Percentiles rank a stretch among this genome's conserved stretches.
phyloP scores from a whole-genome alignment of 2,797 vertebrate species.

The Acanthornis magna region DNA sequence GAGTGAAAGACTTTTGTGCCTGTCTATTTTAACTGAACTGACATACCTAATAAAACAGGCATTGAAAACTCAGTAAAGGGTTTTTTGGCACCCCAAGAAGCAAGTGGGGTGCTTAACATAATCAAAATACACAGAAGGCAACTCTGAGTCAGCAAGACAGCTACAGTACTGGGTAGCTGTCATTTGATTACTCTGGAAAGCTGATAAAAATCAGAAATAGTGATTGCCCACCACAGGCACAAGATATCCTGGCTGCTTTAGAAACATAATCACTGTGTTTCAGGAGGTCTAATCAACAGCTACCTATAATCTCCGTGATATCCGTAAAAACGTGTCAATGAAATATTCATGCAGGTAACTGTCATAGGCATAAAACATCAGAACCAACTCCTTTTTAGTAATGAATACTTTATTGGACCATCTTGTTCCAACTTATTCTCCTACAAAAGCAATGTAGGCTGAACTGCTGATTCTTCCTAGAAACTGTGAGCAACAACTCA shows the following conservation, averaged over 20 bases:
- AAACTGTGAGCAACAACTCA: neutral
- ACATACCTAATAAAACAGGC: slow-evolving; percentile 9
- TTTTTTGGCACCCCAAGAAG: slow-evolving; percentile 30
- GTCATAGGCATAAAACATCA: neutral
- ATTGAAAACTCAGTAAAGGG: slow-evolving; percentile 10
- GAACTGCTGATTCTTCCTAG: neutral
- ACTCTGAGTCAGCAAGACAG: slow-evolving; percentile 50
- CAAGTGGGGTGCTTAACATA: slow-evolving; percentile 1
- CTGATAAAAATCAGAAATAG: slow-evolving; percentile 46
- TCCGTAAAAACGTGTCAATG: slow-evolving; percentile 36
- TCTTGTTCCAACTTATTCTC: neutral
- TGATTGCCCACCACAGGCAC: slow-evolving; percentile 56
- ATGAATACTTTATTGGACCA: neutral
- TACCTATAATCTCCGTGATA: slow-evolving; percentile 25
- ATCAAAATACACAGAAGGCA: slow-evolving; percentile 57
- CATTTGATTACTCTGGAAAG: slow-evolving; percentile 57
- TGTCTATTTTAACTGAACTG: slow-evolving; percentile 45
- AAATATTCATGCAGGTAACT: slow-evolving; percentile 59
- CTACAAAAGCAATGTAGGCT: neutral
- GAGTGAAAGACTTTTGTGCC: slow-evolving; percentile 9
- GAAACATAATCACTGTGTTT: slow-evolving; percentile 57
- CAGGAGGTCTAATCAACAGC: slow-evolving; percentile 65
- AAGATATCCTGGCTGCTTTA: slow-evolving; percentile 17
- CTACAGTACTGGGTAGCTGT: neutral
- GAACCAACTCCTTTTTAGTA: neutral